Evolutionary conservation across 2,113 vertebrate genomes (phyloP), one percentile per base, ranked within the genome.

Genomic region (Cranoglanis bouderius): DNA sequence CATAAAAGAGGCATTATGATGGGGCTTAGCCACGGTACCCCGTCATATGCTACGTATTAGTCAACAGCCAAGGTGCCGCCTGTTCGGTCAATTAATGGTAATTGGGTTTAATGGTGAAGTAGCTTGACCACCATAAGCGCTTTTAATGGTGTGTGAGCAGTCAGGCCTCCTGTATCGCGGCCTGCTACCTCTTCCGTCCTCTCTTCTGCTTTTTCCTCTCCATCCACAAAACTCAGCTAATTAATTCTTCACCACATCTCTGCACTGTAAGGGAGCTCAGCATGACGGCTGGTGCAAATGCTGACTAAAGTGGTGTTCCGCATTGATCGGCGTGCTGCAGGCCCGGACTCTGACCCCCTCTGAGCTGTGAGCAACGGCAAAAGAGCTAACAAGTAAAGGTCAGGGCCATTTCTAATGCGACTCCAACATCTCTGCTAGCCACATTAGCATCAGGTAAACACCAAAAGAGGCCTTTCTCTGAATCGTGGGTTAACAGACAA

Each of bases 1-100:
- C 82, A 90, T 92, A 90, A 92, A 93, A 84, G 49, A 88, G 88
- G 70, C 90, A 90, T 92, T 93, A 92, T 88, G 72, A 84, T 74
- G 78, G 86, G 88, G 90, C 82, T 92, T 91, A 89, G 88, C 91
- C 89, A 89, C 78, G 84, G 24, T 78, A 88, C 84, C 49, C 57
- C 81, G 46, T 82, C 88, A 55, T 80, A 67, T 38, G 80, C 78
- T 35, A 21, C 19, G 43, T 88, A 85, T 88, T 82, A 90, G 70
- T 55, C 84, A 86, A 67, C 85, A 81, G 78, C 83, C 81, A 67
- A 86, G 59, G 46, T 51, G 55, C 89, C 77, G 74, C 82, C 85
- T 85, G 85, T 85, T 88, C 51, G 74, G 85, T 90, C 90, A 90
- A 90, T 93, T 93, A 90, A 85, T 89, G 82, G 85, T 92, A 92